phyloP scores from a whole-genome alignment of 2,888 invertebrate genomes.

The Epistrophe eligans region DNA sequence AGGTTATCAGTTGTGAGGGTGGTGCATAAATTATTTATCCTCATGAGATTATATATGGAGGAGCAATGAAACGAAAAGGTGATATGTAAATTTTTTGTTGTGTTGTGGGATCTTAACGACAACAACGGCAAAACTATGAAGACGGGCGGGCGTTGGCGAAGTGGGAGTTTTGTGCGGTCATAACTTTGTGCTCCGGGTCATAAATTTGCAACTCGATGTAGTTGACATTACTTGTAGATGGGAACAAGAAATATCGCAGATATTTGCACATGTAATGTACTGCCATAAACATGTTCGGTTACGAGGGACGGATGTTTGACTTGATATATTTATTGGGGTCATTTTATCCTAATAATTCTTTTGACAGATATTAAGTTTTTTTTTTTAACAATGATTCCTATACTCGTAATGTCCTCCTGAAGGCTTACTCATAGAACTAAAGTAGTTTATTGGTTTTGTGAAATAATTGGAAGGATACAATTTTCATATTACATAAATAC shows the following conservation, averaged over 20 bases:
- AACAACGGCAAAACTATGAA: neutral
- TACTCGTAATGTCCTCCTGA: neutral
- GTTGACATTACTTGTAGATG: slow-evolving; percentile 61
- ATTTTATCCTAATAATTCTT: slow-evolving; percentile 35
- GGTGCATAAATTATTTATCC: slow-evolving; percentile 48
- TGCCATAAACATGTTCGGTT: slow-evolving; percentile 60
- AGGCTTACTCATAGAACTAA: neutral
- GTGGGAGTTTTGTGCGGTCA: slow-evolving; percentile 57
- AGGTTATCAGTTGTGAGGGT: slow-evolving; percentile 47
- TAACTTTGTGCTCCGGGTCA: slow-evolving; percentile 56
- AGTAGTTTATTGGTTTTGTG: neutral
- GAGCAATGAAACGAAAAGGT: slow-evolving; percentile 60
- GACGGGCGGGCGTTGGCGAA: neutral
- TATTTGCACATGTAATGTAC: slow-evolving; percentile 68
- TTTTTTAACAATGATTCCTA: neutral
- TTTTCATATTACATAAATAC: too few species aligned
- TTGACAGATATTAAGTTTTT: neutral
- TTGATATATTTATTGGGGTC: slow-evolving; percentile 65
- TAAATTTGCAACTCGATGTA: slow-evolving; percentile 62
- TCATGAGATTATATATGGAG: slow-evolving; percentile 4
- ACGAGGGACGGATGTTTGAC: slow-evolving; percentile 62
- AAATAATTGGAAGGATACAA: too few species aligned
- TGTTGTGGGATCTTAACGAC: slow-evolving; percentile 1
- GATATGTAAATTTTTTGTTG: slow-evolving; percentile 59
- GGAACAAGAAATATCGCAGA: slow-evolving; percentile 62